A percentile compares a stretch with the other conserved stretches of the same genome.
phyloP scores from a whole-genome alignment of 2,113 vertebrate genomes.

The Corvus moneduloides region DNA sequence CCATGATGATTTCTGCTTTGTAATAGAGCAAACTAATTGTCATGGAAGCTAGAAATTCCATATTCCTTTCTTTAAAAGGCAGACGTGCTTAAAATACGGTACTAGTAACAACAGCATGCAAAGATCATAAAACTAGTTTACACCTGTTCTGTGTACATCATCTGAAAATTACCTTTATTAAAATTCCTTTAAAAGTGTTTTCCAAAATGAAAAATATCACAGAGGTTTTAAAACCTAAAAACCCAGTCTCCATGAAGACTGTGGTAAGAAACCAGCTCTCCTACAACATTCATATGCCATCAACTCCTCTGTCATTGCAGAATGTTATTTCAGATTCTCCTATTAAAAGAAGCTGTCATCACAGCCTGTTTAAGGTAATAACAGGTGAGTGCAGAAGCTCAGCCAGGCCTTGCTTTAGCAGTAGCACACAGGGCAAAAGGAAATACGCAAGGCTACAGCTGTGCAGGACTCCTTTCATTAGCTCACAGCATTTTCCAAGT shows the following conservation, averaged over 20 bases:
- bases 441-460: background rate
- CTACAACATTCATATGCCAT: background rate
- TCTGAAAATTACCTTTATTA: background rate
- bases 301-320: background rate
- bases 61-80: background rate
- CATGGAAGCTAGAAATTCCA: background rate
- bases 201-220: background rate
- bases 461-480: background rate
- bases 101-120: background rate
- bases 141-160: background rate
- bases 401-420: background rate
- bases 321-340: background rate
- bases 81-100: background rate
- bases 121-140: background rate
- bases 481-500: background rate
- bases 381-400: background rate
- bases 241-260: background rate
- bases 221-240: background rate
- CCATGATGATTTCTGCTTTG: background rate
- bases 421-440: background rate
- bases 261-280: background rate
- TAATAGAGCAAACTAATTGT: background rate
- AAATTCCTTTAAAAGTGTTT: background rate
- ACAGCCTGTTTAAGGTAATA: background rate
- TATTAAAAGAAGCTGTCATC: conserved; percentile 25